A percentile compares a stretch with the other conserved stretches of the same genome.
These are phyloP conservation scores for Porites divaricata DNA, from an alignment of 92 coral and sea anemone species.

Conservation along the genomic window DNA sequence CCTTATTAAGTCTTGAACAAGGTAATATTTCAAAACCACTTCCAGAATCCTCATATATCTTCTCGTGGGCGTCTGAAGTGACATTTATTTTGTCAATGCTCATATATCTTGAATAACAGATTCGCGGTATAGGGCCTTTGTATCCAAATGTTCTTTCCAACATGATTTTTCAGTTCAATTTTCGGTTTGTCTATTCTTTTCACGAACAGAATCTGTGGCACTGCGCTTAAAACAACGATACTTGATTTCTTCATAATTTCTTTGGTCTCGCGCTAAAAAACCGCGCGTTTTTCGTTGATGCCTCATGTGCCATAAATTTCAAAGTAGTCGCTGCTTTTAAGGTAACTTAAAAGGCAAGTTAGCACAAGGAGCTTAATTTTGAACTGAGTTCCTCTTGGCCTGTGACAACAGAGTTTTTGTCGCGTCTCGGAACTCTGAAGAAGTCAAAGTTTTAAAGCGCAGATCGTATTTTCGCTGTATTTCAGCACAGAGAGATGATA, in stretches of 20 bases:
- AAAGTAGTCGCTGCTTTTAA: too few relatives aligned
- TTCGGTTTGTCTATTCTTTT: neutral
- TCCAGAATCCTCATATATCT: neutral
- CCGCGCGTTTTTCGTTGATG: too few relatives aligned
- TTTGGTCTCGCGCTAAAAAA: too few relatives aligned
- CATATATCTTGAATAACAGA: constrained; percentile 69
- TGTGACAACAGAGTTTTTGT: neutral
- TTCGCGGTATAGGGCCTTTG: constrained; percentile 40
- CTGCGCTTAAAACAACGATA: too few relatives aligned
- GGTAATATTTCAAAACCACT: neutral
- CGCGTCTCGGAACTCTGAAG: neutral
- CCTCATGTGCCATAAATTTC: too few relatives aligned
- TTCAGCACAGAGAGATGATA: neutral
- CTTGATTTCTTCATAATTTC: too few relatives aligned
- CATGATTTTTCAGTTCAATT: neutral
- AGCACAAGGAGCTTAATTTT: too few relatives aligned
- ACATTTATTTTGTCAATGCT: constrained; percentile 39
- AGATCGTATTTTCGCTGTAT: too few relatives aligned
- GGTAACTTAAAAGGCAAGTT: too few relatives aligned
- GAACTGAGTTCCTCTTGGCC: neutral
- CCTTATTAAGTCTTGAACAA: neutral
- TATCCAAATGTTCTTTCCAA: constrained; percentile 1
- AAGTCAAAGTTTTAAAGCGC: too few relatives aligned
- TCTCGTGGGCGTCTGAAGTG: constrained; percentile 1
- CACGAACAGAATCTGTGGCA: too few relatives aligned